Base-by-base conservation (phyloP, 30 jellyfish, hydroid and myxozoan species). In the Phacellophora camtschatica region DNA sequence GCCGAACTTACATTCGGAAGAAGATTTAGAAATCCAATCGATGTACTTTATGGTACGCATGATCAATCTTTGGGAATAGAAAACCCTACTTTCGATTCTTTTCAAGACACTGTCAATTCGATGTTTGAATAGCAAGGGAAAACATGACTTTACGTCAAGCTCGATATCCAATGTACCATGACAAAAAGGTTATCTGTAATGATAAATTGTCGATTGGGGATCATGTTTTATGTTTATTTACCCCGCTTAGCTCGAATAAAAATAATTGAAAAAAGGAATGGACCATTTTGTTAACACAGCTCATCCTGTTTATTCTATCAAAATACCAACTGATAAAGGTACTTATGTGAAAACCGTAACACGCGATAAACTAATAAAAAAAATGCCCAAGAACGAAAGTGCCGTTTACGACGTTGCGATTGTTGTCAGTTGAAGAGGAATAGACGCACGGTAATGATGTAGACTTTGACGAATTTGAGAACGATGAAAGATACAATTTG, bases 1-100 rank as follows among this genome's bases (percentile, higher is more conserved):
- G 76, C 87, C 16, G 87, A 74, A 56, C 82, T 74, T 15, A 74
- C 53, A 82, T 51, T 49, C 24, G 87, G 87, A 9, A 57, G 87
- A 0, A 35, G 58, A 6, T 74, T 74, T 20, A 20, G 87, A 50
- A 34, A 49, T 35, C 87, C 82, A 20, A 18, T 50, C 10, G 85
- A 71, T 28, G 3, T 71, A 8, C 24, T 71, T 9, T 71, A 71
- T 48, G 85, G 87, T 6, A 70, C 84, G 10, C 15, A 22, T 13
- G 84, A 43, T 0, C 10, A 39, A 8, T 1, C 63, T 0, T 29
- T 12, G 20, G 10, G 35, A 13, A 12, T 8, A 66, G 7, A 16
- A n/a, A 12, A 4, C 50, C 0, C 2, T 66, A 15, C 54, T 66
- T 28, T 10, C 25, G 20, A n/a, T n/a, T n/a, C n/a, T n/a, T 66